A percentile compares a stretch with the other conserved stretches of the same genome.
These are phyloP conservation scores for Oryzias dopingdopingensis DNA, from an alignment of 2,797 vertebrate genomes.

Conservation along the genomic window DNA sequence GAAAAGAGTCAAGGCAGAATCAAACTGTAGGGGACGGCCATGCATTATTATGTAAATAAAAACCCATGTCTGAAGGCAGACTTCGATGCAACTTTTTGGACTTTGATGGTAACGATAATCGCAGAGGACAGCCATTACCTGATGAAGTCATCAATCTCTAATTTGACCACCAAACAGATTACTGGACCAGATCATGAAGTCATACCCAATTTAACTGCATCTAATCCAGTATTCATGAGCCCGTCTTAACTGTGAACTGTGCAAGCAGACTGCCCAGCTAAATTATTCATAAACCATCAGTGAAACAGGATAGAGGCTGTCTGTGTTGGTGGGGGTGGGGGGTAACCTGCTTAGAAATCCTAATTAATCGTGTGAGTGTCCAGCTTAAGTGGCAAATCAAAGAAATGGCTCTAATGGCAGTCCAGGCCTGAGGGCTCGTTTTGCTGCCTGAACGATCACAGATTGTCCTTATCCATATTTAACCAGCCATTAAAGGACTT, in stretches of 20 bases:
- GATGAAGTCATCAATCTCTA: constrained; percentile 60
- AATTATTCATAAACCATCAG: constrained; percentile 75
- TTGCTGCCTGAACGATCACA: constrained; percentile 80
- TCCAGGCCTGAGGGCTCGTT: constrained; percentile 77
- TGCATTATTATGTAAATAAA: constrained; percentile 36
- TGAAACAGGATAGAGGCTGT: constrained; percentile 61
- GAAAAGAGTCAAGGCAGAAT: constrained; percentile 79
- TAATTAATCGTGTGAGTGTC: constrained; percentile 67
- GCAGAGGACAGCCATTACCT: constrained; percentile 26
- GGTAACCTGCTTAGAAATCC: constrained; percentile 67
- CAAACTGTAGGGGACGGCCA: constrained; percentile 14
- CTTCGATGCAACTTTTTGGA: constrained; percentile 23
- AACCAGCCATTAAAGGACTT: constrained; percentile 72
- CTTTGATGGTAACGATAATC: constrained; percentile 31
- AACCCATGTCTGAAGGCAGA: constrained; percentile 24
- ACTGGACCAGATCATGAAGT: constrained; percentile 57
- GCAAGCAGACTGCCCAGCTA: constrained; percentile 62
- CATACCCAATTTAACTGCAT: constrained; percentile 57
- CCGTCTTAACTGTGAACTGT: constrained; percentile 46
- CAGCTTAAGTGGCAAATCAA: constrained; percentile 71
- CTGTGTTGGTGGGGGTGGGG: constrained; percentile 44
- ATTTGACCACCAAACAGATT: constrained; percentile 55
- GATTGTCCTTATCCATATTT: constrained; percentile 87
- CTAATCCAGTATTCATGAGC: constrained; percentile 67
- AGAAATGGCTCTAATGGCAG: constrained; percentile 73